Conservation (phyloP, 2,113 vertebrate species). For the Menidia beryllina region DNA sequence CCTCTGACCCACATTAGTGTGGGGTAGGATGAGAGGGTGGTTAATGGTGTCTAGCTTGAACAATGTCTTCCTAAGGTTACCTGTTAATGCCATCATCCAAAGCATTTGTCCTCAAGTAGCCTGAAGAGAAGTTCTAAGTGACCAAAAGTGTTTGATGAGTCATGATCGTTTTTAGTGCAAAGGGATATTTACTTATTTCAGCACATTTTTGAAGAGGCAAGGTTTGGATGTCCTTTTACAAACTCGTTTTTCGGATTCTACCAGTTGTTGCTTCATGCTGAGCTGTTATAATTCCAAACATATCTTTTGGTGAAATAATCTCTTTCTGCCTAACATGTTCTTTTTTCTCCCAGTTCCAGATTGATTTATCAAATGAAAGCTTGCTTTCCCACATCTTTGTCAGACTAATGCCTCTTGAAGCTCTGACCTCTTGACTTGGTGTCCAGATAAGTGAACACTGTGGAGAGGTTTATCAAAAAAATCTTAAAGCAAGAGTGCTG, state of each 20-base stretch:
- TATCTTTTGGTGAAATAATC: neutral
- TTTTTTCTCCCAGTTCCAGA: neutral
- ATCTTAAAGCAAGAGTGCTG: constrained; percentile 41
- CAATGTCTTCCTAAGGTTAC: constrained; percentile 46
- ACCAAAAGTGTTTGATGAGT: neutral
- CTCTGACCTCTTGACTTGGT: constrained; percentile 14
- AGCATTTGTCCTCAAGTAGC: constrained; percentile 32
- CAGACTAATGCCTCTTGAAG: neutral
- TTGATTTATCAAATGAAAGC: neutral
- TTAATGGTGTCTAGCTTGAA: constrained; percentile 69
- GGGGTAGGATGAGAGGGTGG: constrained; percentile 55
- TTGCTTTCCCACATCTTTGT: neutral
- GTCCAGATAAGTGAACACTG: constrained; percentile 20
- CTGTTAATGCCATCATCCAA: neutral
- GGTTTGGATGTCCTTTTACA: too few relatives aligned
- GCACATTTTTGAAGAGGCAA: too few relatives aligned
- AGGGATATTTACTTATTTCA: neutral
- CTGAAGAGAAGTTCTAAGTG: constrained; percentile 10
- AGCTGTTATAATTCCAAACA: neutral
- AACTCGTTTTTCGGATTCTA: too few relatives aligned
- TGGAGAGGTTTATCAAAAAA: constrained; percentile 35
- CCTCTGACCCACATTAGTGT: constrained; percentile 69
- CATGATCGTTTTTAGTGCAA: neutral
- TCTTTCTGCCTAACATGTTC: too few relatives aligned
- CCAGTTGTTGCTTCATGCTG: too few relatives aligned